Percentiles rank a stretch among this genome's conserved stretches.
These are phyloP conservation scores for Oryzias curvinotus DNA, from an alignment of 2,113 vertebrate genomes.

Conservation along the genomic window DNA sequence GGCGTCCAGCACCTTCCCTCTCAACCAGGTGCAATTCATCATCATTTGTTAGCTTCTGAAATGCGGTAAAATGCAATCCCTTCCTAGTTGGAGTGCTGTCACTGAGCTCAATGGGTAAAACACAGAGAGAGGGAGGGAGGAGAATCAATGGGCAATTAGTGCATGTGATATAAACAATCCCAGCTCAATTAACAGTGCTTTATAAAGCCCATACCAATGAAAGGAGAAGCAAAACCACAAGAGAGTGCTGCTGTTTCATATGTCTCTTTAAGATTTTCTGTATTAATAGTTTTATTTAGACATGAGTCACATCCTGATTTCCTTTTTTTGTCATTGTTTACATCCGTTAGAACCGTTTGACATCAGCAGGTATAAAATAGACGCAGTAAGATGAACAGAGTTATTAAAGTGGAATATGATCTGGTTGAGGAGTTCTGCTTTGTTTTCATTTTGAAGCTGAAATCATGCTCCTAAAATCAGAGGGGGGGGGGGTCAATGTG, in stretches of 20 bases:
- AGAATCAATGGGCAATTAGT: conserved; percentile 25
- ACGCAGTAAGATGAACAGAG: neutral
- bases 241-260: conserved; percentile 32
- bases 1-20: conserved; percentile 88
- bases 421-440: neutral
- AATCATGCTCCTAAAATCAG: conserved; percentile 2
- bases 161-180: conserved; percentile 24
- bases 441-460: neutral
- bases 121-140: neutral
- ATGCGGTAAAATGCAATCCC: conserved; percentile 11
- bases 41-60: conserved; percentile 16
- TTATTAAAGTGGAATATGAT: neutral
- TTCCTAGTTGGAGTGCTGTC: conserved; percentile 3
- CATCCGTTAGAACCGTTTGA: neutral
- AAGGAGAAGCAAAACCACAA: conserved; percentile 17
- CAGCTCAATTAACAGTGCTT: conserved; percentile 1
- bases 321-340: neutral
- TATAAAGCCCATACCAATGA: too few species aligned
- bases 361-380: neutral
- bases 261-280: conserved; percentile 36
- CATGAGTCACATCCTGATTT: conserved; percentile 13
- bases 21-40: conserved; percentile 77
- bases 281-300: conserved; percentile 12
- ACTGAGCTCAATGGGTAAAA: neutral
- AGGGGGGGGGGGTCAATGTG: conserved; percentile 6